phyloP scores from a whole-genome alignment of 2,888 invertebrate genomes.

The Anagyrus pseudococci region DNA sequence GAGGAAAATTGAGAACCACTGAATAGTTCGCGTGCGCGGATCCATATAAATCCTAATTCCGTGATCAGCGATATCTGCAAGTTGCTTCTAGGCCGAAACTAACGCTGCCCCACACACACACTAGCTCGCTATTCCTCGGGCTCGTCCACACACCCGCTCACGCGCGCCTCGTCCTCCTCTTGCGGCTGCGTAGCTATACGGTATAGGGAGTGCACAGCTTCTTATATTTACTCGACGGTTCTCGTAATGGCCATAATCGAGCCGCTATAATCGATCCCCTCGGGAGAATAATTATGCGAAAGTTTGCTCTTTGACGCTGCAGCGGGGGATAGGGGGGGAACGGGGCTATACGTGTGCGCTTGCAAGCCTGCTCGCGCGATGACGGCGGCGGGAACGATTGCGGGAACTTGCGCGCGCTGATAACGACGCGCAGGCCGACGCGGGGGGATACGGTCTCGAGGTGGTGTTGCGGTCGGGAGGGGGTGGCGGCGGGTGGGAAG shows the following conservation, averaged over 20 bases:
- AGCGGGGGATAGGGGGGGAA: not conserved
- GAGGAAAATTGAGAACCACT: slow-evolving; percentile 52
- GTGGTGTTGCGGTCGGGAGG: slow-evolving; percentile 8
- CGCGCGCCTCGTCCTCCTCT: slow-evolving; percentile 53
- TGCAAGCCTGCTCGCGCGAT: slow-evolving; percentile 11
- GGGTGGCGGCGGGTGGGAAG: not conserved
- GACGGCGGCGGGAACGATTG: not conserved
- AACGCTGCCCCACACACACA: too few relatives aligned
- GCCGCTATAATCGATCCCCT: slow-evolving; percentile 54
- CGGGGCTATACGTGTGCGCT: slow-evolving; percentile 1
- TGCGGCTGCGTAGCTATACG: slow-evolving; percentile 44
- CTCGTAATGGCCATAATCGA: slow-evolving; percentile 59
- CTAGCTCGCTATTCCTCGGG: not conserved
- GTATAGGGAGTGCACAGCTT: too few relatives aligned
- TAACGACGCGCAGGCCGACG: too few relatives aligned
- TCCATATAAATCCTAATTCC: slow-evolving; percentile 62
- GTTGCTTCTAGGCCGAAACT: slow-evolving; percentile 57
- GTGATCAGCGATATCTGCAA: slow-evolving; percentile 60
- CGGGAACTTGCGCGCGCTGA: slow-evolving; percentile 10
- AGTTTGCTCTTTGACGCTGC: slow-evolving; percentile 36
- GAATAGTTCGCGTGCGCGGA: slow-evolving; percentile 57
- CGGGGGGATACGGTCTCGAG: too few relatives aligned
- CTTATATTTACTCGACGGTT: slow-evolving; percentile 55
- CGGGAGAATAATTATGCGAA: slow-evolving; percentile 57
- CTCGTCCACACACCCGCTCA: slow-evolving; percentile 43